Base-by-base conservation (phyloP, 2,888 invertebrate genomes). In the Drosophila birchii region DNA sequence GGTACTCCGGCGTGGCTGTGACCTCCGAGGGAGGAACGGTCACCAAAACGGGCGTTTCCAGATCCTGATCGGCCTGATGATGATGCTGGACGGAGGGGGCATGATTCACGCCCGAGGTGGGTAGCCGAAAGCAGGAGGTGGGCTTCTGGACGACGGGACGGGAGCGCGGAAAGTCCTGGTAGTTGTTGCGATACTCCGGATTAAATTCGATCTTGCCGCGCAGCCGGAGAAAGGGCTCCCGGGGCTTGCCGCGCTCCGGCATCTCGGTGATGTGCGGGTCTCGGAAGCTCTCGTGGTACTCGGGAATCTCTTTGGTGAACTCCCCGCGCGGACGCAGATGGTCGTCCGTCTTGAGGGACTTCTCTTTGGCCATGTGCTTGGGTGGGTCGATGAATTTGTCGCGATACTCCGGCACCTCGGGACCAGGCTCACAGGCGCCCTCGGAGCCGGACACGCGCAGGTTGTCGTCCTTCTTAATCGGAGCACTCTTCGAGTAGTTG, bases 171-270 rank as follows among this genome's bases (percentile, higher is more conserved):
- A 91, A 92, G 69, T 93, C 91, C 51, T 90, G 74, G 67, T 91
- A 93, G 26, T 90, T 91, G 55, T 91, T 92, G 36, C 91, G 86
- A 71, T 93, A 92, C 73, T 92, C 93, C 1, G 92, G 92, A 82
- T 92, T 92, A 76, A 92, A 93, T 79, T 93, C 93, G 62, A 92
- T 88, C 76, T 92, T 92, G n/a, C 92, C 92, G 54, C 90, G 90
- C 12, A 92, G 83, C 0, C 90, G 89, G n/a, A 93, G 78, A 29
- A 89, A 91, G 4, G 93, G 91, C 45, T 92, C 91, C 0, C 91
- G 88, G 26, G 91, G 90, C 78, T 92, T 93, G 11, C 91, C 92
- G 11, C 91, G 88, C 75, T 92, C 92, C n/a, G 93, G 93, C 78
- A 91, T 86, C 47, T 90, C 86, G 57, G 88, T 92, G 14, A 92